Evolutionary conservation across 1,140 invertebrate species (phyloP), one percentile per base, ranked within the genome.

Genomic region (Zelostemma sp.): DNA sequence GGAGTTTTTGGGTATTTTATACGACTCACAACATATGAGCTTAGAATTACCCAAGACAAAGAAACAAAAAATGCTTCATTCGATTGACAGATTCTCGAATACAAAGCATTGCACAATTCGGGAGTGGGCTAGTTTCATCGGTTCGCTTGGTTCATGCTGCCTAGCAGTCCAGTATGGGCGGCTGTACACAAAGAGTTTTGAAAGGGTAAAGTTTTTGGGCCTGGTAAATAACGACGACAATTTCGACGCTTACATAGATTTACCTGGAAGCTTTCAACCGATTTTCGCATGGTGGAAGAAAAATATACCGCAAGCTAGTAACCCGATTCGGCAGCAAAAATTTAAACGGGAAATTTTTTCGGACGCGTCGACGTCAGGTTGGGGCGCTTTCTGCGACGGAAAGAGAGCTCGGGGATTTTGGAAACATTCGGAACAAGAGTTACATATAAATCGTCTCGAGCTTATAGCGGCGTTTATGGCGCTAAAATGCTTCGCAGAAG

Each of bases 311-410:
- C 1, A 1, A 12, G 4, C n/a, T 1, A 8, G 9, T 0, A 16
- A 21, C 4, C 6, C 16, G 21, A 43, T 35, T 21, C 4, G 6
- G 38, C 54, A 49, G 43, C 28, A 50, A 9, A 35, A 35, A 1
- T 68, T 51, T 46, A 11, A 14, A 12, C 19, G 69, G 28, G 69
- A 74, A 53, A 68, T 77, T 53, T 78, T 75, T 58, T 62, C 72
- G 1, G 76, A 77, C 40, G 56, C 73, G 0, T 78, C 74, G 1
- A 9, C 46, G 0, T 60, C 74, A 3, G 76, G 74, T 8, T 79
- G 77, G 74, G 69, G 70, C 1, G 53, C 49, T 1, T 53, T 15
- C 28, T 61, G 58, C 43, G 15, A 47, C 0, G 35, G 14, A 1
- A 1, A 41, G 6, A 15, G 6, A 11, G 31, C 49, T 6, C n/a